These are phyloP conservation scores for Dendropsophus ebraccatus DNA, from an alignment of 2,113 vertebrate species.

Conservation along the genomic window DNA sequence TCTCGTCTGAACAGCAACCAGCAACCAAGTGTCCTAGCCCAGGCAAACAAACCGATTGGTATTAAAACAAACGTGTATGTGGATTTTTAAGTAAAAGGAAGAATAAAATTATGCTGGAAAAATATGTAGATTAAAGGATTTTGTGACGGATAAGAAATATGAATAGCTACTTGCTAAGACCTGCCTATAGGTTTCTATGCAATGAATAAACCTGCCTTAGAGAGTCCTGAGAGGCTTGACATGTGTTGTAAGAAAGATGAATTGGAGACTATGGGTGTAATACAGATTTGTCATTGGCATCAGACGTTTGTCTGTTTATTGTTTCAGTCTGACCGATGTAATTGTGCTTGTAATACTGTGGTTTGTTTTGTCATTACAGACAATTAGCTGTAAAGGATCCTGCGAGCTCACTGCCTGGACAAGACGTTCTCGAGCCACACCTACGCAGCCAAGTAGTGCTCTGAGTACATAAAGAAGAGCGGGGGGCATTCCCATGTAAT, in stretches of 20 bases:
- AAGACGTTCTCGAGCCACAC: constrained; percentile 50
- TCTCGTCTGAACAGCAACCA: too few species aligned
- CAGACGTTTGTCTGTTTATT: constrained; percentile 38
- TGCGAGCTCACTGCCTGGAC: constrained; percentile 45
- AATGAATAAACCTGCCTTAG: background rate
- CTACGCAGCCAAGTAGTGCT: constrained; percentile 49
- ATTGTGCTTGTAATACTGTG: constrained; percentile 52
- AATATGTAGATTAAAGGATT: background rate
- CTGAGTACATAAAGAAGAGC: constrained; percentile 40
- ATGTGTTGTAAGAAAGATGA: constrained; percentile 53
- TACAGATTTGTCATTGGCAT: constrained; percentile 45
- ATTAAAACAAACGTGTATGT: background rate
- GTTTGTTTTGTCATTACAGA: constrained; percentile 61
- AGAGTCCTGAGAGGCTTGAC: constrained; percentile 38
- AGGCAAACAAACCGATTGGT: background rate
- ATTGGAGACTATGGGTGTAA: background rate
- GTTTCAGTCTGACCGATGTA: constrained; percentile 37
- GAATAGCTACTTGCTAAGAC: constrained; percentile 38
- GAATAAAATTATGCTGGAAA: too few species aligned
- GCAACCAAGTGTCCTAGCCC: too few species aligned
- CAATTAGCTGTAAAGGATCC: constrained; percentile 54
- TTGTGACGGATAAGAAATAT: background rate
- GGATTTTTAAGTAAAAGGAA: background rate
- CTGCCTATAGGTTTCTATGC: constrained; percentile 27
- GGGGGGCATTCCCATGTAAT: constrained; percentile 1